A percentile compares a stretch with the other conserved stretches of the same genome.
Conservation (phyloP, 2,888 invertebrate species). For the Cheilosia soror region DNA sequence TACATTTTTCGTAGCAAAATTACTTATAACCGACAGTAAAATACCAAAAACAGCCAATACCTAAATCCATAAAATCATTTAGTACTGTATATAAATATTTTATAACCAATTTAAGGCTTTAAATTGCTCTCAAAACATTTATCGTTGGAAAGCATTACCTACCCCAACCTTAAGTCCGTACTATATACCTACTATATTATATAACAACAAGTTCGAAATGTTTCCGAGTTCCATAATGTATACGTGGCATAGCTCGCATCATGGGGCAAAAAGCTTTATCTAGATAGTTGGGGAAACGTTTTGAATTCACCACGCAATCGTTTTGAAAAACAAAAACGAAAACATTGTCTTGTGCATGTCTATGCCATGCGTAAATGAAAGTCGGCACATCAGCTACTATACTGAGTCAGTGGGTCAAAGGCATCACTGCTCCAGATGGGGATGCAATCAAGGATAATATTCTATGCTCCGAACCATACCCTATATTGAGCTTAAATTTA, state of each 20-base stretch:
- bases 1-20: not conserved
- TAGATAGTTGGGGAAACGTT: constrained; percentile 16
- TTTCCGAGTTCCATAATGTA: not conserved
- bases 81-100: constrained; percentile 33
- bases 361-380: constrained; percentile 16
- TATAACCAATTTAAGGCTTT: constrained; percentile 25
- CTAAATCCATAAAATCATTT: constrained; percentile 34
- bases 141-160: constrained; percentile 12
- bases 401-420: constrained; percentile 71
- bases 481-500: too few species aligned
- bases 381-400: constrained; percentile 28
- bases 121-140: constrained; percentile 31
- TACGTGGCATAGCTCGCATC: constrained; percentile 15
- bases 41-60: not conserved
- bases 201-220: not conserved
- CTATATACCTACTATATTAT: too few species aligned
- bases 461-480: not conserved
- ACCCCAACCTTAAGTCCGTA: not conserved
- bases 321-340: not conserved
- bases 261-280: constrained; percentile 26
- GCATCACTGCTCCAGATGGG: constrained; percentile 25
- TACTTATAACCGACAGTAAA: constrained; percentile 10
- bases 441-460: constrained; percentile 4
- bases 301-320: not conserved
- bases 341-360: not conserved